These are phyloP conservation scores for Calonectris borealis DNA, from an alignment of 2,113 vertebrate species.

Conservation along the genomic window DNA sequence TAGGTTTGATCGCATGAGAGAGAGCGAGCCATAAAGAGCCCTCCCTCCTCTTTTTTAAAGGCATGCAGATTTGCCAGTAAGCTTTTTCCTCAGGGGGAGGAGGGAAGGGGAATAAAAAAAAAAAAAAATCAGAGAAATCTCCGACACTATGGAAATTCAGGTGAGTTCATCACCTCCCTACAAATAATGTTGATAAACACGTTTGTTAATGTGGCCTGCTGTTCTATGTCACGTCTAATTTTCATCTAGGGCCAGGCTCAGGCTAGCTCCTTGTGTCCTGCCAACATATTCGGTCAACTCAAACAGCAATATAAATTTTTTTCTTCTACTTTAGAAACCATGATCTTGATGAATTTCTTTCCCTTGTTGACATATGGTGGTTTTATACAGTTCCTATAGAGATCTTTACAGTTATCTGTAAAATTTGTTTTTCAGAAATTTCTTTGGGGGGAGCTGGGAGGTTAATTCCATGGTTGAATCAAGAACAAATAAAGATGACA, in stretches of 20 bases:
- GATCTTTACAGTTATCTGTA: neutral
- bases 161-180: neutral
- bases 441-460: neutral
- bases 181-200: conserved; percentile 13
- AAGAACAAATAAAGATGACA: neutral
- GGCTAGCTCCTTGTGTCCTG: neutral
- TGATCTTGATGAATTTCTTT: neutral
- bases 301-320: neutral
- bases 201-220: conserved; percentile 12
- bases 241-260: neutral
- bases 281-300: neutral
- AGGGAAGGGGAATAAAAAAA: neutral
- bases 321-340: neutral
- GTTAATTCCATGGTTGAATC: neutral
- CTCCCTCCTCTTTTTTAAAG: neutral
- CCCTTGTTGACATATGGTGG: neutral
- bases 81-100: neutral
- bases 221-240: neutral
- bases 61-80: conserved; percentile 31
- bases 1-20: conserved; percentile 14
- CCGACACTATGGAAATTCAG: neutral
- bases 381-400: neutral
- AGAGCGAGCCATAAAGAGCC: neutral
- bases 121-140: neutral
- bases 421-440: neutral